phyloP scores from a whole-genome alignment of 2,888 invertebrate species.

The Lycaena phlaeas region DNA sequence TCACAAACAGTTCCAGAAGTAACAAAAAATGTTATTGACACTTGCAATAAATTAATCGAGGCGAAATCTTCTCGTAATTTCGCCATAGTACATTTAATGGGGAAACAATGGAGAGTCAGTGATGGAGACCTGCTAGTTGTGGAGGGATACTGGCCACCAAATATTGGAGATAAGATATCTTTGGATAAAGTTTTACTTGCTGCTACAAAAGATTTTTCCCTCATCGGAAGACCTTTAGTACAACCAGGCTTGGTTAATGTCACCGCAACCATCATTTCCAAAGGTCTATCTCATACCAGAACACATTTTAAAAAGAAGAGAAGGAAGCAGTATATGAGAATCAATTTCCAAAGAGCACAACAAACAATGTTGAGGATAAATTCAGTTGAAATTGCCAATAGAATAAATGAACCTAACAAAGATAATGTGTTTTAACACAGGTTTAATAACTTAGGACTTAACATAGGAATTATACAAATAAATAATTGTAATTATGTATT shows the following conservation, averaged over 20 bases:
- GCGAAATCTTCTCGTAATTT: constrained; percentile 78
- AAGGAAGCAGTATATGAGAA: constrained; percentile 84
- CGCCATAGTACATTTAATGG: constrained; percentile 85
- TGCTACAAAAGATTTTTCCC: constrained; percentile 84
- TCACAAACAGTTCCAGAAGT: constrained; percentile 33
- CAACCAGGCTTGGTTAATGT: constrained; percentile 81
- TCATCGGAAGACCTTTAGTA: constrained; percentile 85
- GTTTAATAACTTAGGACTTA: constrained; percentile 8
- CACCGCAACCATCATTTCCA: constrained; percentile 87
- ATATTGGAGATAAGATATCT: constrained; percentile 82
- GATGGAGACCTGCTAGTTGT: constrained; percentile 88
- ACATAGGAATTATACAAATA: constrained; percentile 10
- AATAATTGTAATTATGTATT: not conserved
- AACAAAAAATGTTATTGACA: constrained; percentile 69
- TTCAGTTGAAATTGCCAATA: constrained; percentile 74
- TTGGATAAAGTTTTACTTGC: constrained; percentile 88
- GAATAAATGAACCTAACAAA: constrained; percentile 65
- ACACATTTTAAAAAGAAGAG: constrained; percentile 82
- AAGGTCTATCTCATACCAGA: constrained; percentile 85
- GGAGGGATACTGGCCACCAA: constrained; percentile 89
- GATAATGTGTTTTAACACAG: constrained; percentile 10
- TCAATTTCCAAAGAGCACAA: constrained; percentile 79
- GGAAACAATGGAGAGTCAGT: constrained; percentile 89
- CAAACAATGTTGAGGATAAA: constrained; percentile 86
- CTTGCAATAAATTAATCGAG: constrained; percentile 76